Evolutionary conservation across 2,113 vertebrate species (phyloP).

Genomic region (Lepisosteus oculatus): DNA sequence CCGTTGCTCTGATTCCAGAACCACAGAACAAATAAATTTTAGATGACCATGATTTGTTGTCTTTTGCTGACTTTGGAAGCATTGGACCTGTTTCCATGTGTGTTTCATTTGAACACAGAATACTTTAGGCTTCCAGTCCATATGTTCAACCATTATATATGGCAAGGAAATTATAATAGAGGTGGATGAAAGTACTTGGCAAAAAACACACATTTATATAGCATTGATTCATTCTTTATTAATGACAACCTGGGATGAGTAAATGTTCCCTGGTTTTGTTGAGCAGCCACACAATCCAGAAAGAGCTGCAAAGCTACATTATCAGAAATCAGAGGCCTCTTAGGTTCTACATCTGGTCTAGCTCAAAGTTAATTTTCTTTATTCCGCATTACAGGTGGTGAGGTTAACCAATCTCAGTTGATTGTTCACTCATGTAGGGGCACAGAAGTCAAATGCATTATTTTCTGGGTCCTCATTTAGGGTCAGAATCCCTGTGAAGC

Average conservation of each 20-base stretch:
- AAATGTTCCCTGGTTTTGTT: not conserved
- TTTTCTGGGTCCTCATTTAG: no score
- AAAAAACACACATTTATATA: not conserved
- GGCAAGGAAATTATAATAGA: not conserved
- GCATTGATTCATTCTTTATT: not conserved
- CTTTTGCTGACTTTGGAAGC: slow-evolving; percentile 10
- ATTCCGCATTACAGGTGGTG: no score
- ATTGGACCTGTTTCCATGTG: not conserved
- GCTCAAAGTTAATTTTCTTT: no score
- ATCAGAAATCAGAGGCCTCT: no score
- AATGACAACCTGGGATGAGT: not conserved
- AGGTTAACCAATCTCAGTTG: no score
- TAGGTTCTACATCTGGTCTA: no score
- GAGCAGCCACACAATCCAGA: slow-evolving; percentile 6
- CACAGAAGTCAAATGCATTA: no score
- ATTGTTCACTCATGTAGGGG: no score
- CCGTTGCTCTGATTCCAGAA: not conserved
- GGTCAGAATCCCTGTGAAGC: no score
- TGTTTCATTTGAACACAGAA: slow-evolving; percentile 1
- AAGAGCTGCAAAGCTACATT: no score
- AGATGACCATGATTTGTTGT: not conserved
- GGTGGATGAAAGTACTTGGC: not conserved
- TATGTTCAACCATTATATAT: not conserved
- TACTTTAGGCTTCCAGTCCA: not conserved
- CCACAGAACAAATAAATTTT: not conserved